Percentiles rank a stretch among this genome's conserved stretches.
phyloP scores from a whole-genome alignment of 2,797 vertebrate species.

The Molossus molossus region DNA sequence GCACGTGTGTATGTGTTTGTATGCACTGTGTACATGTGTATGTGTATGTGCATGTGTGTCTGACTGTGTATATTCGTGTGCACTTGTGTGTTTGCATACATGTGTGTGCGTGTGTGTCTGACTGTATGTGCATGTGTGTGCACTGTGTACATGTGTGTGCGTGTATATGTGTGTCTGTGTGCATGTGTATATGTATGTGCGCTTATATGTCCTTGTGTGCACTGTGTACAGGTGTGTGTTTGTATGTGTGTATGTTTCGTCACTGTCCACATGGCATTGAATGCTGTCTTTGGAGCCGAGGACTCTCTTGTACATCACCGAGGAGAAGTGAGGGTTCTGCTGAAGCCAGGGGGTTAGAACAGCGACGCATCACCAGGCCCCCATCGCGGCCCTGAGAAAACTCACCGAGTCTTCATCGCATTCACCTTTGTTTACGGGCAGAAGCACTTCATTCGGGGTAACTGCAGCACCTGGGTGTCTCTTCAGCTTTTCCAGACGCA shows the following conservation, averaged over 20 bases:
- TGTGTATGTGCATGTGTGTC: no score
- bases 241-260: no score
- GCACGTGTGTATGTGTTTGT: no score
- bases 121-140: no score
- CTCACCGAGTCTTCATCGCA: fast-evolving
- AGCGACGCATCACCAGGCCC: fast-evolving
- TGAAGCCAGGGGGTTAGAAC: fast-evolving
- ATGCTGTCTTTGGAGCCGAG: fast-evolving
- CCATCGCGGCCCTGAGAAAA: fast-evolving
- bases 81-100: no score
- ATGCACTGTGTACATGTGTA: no score
- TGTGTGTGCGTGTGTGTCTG: no score
- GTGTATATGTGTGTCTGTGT: fast-evolving
- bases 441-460: fast-evolving
- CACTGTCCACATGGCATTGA: fast-evolving
- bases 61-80: no score
- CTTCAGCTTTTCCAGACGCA: fast-evolving
- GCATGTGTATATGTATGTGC: fast-evolving
- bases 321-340: not conserved
- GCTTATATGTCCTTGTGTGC: fast-evolving
- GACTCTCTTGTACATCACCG: not conserved
- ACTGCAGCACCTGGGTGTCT: fast-evolving
- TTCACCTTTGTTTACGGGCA: not conserved
- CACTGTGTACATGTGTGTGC: no score
- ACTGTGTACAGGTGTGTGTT: not conserved